Conservation (phyloP, 1,140 invertebrate species). For the Nephotettix cincticeps region DNA sequence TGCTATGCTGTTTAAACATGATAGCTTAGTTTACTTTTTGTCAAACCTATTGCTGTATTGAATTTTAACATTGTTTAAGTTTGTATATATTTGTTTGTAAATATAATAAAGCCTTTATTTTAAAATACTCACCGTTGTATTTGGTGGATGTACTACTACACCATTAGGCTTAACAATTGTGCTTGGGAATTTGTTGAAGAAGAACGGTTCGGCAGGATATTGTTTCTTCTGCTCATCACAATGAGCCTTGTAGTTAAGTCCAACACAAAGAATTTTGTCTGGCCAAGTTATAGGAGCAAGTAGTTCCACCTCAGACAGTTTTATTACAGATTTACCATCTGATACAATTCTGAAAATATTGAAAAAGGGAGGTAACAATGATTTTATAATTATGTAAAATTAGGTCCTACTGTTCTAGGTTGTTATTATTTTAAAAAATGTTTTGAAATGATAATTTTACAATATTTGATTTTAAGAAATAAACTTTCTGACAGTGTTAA, state of each 20-base stretch:
- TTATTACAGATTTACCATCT: constrained; percentile 54
- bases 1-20: too few relatives aligned
- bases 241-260: constrained; percentile 77
- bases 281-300: constrained; percentile 66
- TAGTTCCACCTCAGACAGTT: constrained; percentile 55
- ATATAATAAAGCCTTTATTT: background rate
- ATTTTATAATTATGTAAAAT: too few relatives aligned
- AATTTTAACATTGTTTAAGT: background rate
- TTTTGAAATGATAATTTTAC: too few relatives aligned
- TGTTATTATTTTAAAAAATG: too few relatives aligned
- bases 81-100: background rate
- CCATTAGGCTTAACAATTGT: constrained; percentile 75
- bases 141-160: constrained; percentile 64
- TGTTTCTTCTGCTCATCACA: constrained; percentile 73
- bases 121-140: constrained; percentile 56
- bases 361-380: too few relatives aligned
- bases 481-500: too few relatives aligned
- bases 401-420: too few relatives aligned
- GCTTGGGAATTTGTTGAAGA: constrained; percentile 79
- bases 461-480: too few relatives aligned
- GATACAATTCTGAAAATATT: constrained; percentile 60
- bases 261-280: constrained; percentile 77
- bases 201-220: constrained; percentile 68
- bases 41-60: background rate
- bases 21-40: background rate